These are phyloP conservation scores for Halisarca cf. caerulea DNA, from an alignment of 37 sponge, comb jelly and placozoan genomes.

Conservation along the genomic window DNA sequence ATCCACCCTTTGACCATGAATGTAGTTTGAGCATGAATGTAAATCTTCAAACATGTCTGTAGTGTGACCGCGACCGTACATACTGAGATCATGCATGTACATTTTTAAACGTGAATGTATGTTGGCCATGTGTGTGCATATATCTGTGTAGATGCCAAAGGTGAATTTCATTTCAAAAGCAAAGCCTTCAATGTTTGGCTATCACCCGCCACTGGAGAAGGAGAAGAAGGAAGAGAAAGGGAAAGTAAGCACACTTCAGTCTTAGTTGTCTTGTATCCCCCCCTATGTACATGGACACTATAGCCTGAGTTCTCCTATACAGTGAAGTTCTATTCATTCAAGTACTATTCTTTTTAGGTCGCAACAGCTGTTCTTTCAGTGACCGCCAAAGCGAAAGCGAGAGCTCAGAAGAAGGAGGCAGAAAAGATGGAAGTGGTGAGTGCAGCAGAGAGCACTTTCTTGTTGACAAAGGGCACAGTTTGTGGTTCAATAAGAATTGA, in stretches of 20 bases:
- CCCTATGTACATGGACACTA: too few species aligned
- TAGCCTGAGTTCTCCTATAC: too few species aligned
- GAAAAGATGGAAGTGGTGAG: constrained; percentile 49
- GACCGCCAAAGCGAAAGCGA: constrained; percentile 82
- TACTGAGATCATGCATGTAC: background rate
- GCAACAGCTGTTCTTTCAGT: constrained; percentile 94
- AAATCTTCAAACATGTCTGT: too few species aligned
- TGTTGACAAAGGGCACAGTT: too few species aligned
- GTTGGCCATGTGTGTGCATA: background rate
- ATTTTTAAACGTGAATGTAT: background rate
- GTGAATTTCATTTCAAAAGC: constrained; percentile 86
- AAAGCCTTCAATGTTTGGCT: constrained; percentile 89
- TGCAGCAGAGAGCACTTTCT: too few species aligned
- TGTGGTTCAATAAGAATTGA: too few species aligned
- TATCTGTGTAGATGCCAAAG: constrained; percentile 86
- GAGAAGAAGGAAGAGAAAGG: constrained; percentile 90
- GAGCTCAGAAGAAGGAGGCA: constrained; percentile 66
- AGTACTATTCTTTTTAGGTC: constrained; percentile 52
- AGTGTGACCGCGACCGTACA: too few species aligned
- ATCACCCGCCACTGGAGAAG: constrained; percentile 82
- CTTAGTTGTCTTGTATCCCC: too few species aligned
- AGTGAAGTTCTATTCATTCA: too few species aligned
- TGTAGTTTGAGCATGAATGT: too few species aligned
- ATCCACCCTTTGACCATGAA: too few species aligned
- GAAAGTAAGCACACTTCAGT: constrained; percentile 61